Percentiles rank a stretch among this genome's conserved stretches.
These are phyloP conservation scores for Cherax quadricarinatus DNA, from an alignment of 1,140 invertebrate genomes.

Conservation along the genomic window DNA sequence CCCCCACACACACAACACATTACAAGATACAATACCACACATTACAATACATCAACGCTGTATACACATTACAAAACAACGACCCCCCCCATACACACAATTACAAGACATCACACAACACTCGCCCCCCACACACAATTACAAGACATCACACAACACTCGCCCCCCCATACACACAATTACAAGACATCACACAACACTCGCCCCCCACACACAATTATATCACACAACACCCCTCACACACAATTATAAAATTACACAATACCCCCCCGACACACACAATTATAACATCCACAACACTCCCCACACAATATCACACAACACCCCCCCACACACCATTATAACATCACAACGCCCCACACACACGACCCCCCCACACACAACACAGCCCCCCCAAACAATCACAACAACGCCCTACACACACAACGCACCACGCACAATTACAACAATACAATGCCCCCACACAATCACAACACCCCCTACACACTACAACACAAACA, in stretches of 20 bases:
- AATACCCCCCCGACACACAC: neutral
- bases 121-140: neutral
- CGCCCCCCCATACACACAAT: neutral
- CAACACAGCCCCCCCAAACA: neutral
- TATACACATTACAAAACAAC: too few species aligned
- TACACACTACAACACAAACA: neutral
- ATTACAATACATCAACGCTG: too few species aligned
- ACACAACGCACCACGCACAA: too few species aligned
- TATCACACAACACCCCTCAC: neutral
- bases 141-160: neutral
- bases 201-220: neutral
- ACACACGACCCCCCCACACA: too few species aligned
- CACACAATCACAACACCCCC: neutral
- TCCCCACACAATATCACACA: neutral
- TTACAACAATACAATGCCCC: neutral
- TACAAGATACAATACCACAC: too few species aligned
- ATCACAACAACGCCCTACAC: neutral
- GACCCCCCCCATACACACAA: too few species aligned
- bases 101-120: neutral
- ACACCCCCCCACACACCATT: neutral
- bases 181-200: neutral
- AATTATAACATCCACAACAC: neutral
- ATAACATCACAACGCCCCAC: too few species aligned
- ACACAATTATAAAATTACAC: neutral
- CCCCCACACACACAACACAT: too few species aligned